phyloP scores from a whole-genome alignment of 2,797 vertebrate species.

The Spinus olivaceus region DNA sequence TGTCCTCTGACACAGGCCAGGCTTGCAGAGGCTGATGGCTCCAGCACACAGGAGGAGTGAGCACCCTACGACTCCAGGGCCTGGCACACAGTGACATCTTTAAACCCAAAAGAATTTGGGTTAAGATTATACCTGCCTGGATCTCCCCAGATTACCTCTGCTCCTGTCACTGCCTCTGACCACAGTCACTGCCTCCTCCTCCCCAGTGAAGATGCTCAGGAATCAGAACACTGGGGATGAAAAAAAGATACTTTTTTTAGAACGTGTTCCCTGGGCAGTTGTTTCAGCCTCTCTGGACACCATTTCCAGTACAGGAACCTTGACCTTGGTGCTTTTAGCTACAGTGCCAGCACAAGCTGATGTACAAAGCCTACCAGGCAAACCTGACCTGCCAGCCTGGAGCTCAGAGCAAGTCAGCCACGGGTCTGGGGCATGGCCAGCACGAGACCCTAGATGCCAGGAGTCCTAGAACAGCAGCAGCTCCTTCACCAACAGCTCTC shows the following conservation, averaged over 20 bases:
- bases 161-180: not conserved
- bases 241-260: not conserved
- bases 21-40: not conserved
- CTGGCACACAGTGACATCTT: not conserved
- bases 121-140: not conserved
- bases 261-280: not conserved
- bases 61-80: not conserved
- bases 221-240: not conserved
- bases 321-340: not conserved
- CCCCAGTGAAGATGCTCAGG: not conserved
- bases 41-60: not conserved
- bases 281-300: not conserved
- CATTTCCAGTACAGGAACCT: not conserved
- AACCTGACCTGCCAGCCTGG: not conserved
- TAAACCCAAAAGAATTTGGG: not conserved
- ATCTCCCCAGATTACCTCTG: not conserved
- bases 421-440: not conserved
- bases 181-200: not conserved
- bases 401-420: not conserved
- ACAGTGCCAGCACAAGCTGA: not conserved
- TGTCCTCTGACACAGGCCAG: not conserved
- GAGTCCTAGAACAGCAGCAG: not conserved
- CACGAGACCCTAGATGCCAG: not conserved
- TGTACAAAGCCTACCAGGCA: not conserved
- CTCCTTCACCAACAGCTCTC: not conserved